Evolutionary conservation across 2,113 vertebrate species (phyloP), one percentile per base, ranked within the genome.

Genomic region (Heterochromis multidens): DNA sequence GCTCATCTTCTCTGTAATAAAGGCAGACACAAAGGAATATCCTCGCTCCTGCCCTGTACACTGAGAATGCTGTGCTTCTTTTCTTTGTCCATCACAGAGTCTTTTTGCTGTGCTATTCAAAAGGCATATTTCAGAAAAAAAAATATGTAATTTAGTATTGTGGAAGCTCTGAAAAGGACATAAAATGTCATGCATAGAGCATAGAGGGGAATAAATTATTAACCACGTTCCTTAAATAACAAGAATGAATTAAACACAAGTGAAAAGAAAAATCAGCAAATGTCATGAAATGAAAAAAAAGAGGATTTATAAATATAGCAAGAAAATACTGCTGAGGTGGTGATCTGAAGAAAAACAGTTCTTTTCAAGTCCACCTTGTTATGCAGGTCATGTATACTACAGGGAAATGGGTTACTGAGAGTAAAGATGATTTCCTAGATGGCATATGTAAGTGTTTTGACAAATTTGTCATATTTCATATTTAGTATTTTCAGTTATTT

Each of bases 1-100:
- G 62, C 88, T 92, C 80, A 90, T 92, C 61, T 88, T 83, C 87
- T 77, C 72, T 65, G 58, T 88, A 86, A 91, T 88, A 88, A 90
- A 77, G 52, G 79, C 80, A 54, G 88, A 82, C 89, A 91, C 88
- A 89, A 89, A 89, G 83, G 83, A 88, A 85, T 77, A 89, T 80
- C 77, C 72, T 25, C 11, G 29, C 67, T 82, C 54, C 49, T 52
- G 77, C 78, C 61, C 77, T 49, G 76, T 58, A 65, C 0, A 4
- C 79, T 29, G 59, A 79, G 78, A 85, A 85, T 46, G 35, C 82
- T 21, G 13, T 2, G 4, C 37, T 85, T 76, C 62, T 80, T 85
- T 80, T 85, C 87, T 85, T 83, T 90, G 82, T 89, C 77, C 83
- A 62, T 81, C 72, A 52, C 63, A 12, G 16, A 80, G 62, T 85